phyloP scores from a whole-genome alignment of 2,797 vertebrate species.

The Alexandromys oeconomus region DNA sequence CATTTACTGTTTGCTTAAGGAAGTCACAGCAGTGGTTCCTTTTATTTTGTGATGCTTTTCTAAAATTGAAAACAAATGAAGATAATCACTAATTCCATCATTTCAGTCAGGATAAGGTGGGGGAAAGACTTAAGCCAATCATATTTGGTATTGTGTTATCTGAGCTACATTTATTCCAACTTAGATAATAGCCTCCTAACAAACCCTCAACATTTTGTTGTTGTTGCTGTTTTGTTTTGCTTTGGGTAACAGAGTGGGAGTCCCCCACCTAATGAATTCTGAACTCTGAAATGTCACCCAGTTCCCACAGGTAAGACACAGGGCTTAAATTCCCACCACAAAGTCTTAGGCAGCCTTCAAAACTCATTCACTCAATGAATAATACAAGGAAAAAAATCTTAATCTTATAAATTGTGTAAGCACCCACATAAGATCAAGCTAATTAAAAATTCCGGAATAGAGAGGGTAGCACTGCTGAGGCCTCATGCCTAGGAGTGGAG shows the following conservation, averaged over 20 bases:
- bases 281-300: background rate
- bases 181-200: background rate
- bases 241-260: background rate
- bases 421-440: background rate
- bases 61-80: background rate
- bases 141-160: background rate
- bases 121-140: background rate
- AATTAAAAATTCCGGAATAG: background rate
- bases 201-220: background rate
- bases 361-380: background rate
- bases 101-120: background rate
- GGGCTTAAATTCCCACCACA: background rate
- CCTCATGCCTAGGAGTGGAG: background rate
- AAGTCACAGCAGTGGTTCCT: background rate
- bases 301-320: background rate
- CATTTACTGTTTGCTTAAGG: background rate
- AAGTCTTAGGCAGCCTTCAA: background rate
- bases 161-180: background rate
- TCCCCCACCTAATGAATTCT: background rate
- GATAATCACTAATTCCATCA: background rate
- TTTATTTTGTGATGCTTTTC: conserved; percentile 16
- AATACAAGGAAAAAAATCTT: background rate
- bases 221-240: conserved; percentile 1
- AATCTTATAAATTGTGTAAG: background rate
- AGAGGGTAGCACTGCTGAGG: background rate